Base-by-base conservation (phyloP, 1,140 invertebrate genomes). In the Drosophila serrata region DNA sequence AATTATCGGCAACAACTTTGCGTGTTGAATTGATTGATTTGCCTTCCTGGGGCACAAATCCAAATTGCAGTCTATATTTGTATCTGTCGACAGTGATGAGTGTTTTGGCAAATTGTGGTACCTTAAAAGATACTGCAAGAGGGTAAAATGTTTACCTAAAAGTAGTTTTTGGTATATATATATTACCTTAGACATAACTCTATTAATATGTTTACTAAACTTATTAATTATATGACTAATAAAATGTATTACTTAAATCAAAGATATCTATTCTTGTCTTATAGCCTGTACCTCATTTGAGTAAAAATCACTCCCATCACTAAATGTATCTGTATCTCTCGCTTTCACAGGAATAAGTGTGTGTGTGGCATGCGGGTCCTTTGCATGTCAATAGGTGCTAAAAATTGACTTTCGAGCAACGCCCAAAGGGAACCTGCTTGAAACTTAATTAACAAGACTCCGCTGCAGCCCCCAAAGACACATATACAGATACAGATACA, bases 331-430 rank as follows among this genome's bases (percentile, higher is more conserved):
- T 40, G 40, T 37, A 22, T 42, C 15, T 58, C 22, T 17, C 42
- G 22, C 33, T 13, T 49, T 17, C 43, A 11, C 19, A 3, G 31
- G 0, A 31, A 15, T 27, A 11, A 31, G n/a, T 67, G 13, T 51
- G 73, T 62, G 75, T 67, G 60, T 61, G 64, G 75, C 37, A 79
- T 79, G 53, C 75, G 76, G 75, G 75, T 72, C 53, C 69, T 90
- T 90, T 90, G 85, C 85, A 90, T 90, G 85, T 90, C 85, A 90
- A 90, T 90, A 90, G 86, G 85, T 88, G 85, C 85, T 88, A 88
- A 88, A 81, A 90, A 84, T 84, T 81, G 76, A 78, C 42, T 78
- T 70, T 69, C 67, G 55, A 72, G 76, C 80, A 75, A 76, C 79
- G 75, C 48, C 57, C 82, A 58, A 79, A 64, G 62, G 57, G 57